phyloP scores from a whole-genome alignment of 2,113 vertebrate genomes.

The Campylorhamphus procurvoides region DNA sequence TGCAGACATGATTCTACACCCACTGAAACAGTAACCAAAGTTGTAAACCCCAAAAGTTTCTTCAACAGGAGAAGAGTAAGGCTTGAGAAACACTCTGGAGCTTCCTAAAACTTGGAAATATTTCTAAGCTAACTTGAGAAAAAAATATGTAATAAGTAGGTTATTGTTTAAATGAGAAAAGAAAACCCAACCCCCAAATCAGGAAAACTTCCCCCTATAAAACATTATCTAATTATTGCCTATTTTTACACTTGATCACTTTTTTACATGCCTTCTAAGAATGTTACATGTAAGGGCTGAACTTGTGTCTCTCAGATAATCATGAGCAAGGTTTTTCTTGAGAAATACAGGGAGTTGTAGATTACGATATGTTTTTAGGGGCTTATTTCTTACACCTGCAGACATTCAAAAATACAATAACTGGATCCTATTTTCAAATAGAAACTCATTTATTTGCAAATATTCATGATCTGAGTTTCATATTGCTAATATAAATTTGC shows the following conservation, averaged over 20 bases:
- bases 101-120: neutral
- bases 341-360: neutral
- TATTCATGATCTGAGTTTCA: neutral
- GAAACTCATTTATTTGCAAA: neutral
- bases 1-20: neutral
- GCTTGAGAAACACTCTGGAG: neutral
- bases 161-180: neutral
- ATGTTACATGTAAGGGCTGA: neutral
- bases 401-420: neutral
- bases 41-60: neutral
- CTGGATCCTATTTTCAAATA: neutral
- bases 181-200: rapidly evolving
- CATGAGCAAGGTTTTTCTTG: neutral
- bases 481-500: neutral
- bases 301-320: neutral
- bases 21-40: neutral
- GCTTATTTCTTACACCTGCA: neutral
- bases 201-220: neutral
- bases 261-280: neutral
- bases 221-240: neutral
- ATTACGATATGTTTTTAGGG: neutral
- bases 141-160: neutral
- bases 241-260: neutral
- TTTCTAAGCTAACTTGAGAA: neutral
- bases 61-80: neutral